Evolutionary conservation across 2,113 vertebrate genomes (phyloP).

Genomic region (Pachycephala philippinensis): DNA sequence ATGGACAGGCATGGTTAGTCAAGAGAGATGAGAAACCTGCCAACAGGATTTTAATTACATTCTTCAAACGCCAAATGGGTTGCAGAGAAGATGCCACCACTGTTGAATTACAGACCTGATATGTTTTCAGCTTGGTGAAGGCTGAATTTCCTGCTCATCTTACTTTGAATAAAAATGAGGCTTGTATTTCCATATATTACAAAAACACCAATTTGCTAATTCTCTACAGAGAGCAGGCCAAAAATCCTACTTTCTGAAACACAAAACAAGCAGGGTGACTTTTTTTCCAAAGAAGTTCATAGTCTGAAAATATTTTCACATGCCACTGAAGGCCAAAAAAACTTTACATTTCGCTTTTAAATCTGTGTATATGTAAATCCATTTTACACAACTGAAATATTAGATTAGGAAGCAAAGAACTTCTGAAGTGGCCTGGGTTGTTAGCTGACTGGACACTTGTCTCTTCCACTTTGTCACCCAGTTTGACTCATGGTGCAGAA

Average conservation of each 20-base stretch:
- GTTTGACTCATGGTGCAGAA: not conserved
- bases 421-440: not conserved
- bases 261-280: not conserved
- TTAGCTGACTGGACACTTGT: not conserved
- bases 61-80: not conserved
- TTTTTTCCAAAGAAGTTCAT: not conserved
- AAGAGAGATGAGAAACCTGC: not conserved
- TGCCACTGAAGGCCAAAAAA: not conserved
- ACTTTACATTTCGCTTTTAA: not conserved
- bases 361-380: not conserved
- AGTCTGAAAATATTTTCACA: not conserved
- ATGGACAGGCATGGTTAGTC: not conserved
- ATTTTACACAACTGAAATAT: not conserved
- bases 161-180: not conserved
- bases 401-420: not conserved
- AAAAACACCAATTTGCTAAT: not conserved
- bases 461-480: not conserved
- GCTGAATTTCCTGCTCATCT: constrained; percentile 18
- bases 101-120: not conserved
- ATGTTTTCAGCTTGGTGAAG: not conserved
- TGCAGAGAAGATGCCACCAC: not conserved
- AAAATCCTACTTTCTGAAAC: not conserved
- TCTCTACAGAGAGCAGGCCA: not conserved
- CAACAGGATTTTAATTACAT: not conserved
- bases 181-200: not conserved